Conservation (phyloP, 2,797 vertebrate genomes). For the Neosilurus mollespiculum region DNA sequence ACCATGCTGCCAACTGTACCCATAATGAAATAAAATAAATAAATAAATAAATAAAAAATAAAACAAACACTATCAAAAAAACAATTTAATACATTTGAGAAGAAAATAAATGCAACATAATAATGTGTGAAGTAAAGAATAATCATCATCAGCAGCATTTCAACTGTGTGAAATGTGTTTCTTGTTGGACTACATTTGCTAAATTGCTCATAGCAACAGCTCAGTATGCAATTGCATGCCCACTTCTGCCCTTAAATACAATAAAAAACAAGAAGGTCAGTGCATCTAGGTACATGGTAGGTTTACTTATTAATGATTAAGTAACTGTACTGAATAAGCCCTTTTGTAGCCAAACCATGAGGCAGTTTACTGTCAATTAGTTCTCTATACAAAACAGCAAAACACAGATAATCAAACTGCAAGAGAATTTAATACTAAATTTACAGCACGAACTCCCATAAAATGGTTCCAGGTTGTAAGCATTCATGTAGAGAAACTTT, state of each 20-base stretch:
- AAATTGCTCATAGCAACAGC: not conserved
- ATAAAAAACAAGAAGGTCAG: not conserved
- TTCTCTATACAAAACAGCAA: not conserved
- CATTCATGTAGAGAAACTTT: not conserved
- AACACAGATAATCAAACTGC: not conserved
- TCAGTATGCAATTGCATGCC: not conserved
- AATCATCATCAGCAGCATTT: not conserved
- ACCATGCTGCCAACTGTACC: not conserved
- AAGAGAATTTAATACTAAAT: not conserved
- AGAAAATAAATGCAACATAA: not conserved
- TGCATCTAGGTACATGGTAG: not conserved
- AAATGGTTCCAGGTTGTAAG: not conserved
- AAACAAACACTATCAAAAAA: too few species aligned
- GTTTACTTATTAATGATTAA: not conserved
- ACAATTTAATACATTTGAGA: not conserved
- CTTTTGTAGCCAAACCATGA: slow-evolving; percentile 25
- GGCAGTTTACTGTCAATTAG: slow-evolving; percentile 2
- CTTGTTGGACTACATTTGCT: not conserved
- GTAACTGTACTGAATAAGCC: not conserved
- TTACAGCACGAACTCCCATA: slow-evolving; percentile 4
- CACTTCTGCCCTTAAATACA: not conserved
- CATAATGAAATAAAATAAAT: not conserved
- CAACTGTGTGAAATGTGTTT: not conserved
- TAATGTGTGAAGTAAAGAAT: not conserved
- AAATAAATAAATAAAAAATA: too few species aligned